These are phyloP conservation scores for Lampris incognitus DNA, from an alignment of 2,113 vertebrate species.

Conservation along the genomic window DNA sequence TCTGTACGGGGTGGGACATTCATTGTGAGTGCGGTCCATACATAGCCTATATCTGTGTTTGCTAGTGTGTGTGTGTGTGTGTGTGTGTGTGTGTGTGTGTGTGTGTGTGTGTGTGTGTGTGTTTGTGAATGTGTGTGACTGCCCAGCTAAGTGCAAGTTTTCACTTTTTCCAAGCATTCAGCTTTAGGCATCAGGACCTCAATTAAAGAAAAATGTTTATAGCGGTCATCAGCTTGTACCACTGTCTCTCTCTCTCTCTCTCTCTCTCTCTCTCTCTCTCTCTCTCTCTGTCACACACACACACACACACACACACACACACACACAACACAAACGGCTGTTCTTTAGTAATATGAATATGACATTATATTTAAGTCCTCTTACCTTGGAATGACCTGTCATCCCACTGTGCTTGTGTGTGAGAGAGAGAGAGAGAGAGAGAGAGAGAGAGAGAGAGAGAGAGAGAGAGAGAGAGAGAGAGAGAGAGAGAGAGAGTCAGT, in stretches of 20 bases:
- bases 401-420: constrained; percentile 50
- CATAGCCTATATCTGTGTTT: too few species aligned
- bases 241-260: neutral
- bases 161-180: constrained; percentile 69
- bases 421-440: neutral
- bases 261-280: neutral
- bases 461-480: too few species aligned
- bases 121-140: constrained; percentile 32
- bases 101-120: constrained; percentile 7
- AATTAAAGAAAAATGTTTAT: constrained; percentile 74
- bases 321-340: constrained; percentile 20
- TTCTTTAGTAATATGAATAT: constrained; percentile 72
- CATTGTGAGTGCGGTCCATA: too few species aligned
- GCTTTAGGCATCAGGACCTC: constrained; percentile 74
- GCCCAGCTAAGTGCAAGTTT: constrained; percentile 52
- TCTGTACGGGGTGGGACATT: too few species aligned
- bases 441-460: neutral
- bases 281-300: neutral
- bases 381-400: constrained; percentile 81
- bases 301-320: constrained; percentile 18
- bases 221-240: constrained; percentile 58
- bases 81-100: too few species aligned
- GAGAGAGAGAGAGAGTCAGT: too few species aligned
- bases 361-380: constrained; percentile 76
- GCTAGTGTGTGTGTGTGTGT: too few species aligned